Evolutionary conservation across 2,888 invertebrate species (phyloP).

Genomic region (Leptarthrus brevirostris): DNA sequence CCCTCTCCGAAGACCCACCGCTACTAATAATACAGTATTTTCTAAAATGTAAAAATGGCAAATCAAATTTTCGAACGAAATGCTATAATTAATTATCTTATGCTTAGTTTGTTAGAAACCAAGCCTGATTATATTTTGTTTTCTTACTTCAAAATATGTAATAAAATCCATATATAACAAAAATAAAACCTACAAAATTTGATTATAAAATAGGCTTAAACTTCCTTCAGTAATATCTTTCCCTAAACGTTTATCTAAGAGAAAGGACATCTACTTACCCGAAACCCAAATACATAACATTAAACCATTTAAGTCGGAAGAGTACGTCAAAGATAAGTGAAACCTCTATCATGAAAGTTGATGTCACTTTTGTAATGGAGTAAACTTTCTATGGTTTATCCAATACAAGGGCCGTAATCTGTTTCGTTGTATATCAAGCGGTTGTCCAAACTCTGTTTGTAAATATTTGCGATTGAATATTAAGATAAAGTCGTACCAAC

Average conservation of each 20-base stretch:
- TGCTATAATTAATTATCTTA: no score
- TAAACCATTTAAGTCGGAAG: background rate
- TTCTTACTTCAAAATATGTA: no score
- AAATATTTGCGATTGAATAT: background rate
- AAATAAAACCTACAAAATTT: no score
- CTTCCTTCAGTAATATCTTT: no score
- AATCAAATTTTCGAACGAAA: no score
- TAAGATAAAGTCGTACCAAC: background rate
- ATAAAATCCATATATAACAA: no score
- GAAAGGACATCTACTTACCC: background rate
- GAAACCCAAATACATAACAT: background rate
- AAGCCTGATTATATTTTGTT: no score
- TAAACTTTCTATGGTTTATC: background rate
- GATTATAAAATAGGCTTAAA: no score
- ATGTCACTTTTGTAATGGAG: background rate
- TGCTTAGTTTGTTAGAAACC: no score
- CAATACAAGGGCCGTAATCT: background rate
- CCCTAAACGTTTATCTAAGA: background rate
- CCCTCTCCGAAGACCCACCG: no score
- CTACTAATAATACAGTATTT: no score
- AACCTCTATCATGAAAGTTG: background rate
- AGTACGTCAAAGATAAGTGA: background rate
- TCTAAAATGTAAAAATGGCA: no score
- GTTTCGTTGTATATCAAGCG: background rate
- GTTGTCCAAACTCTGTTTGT: background rate